phyloP scores from a whole-genome alignment of 2,888 invertebrate species.

The Limnephilus auricula region DNA sequence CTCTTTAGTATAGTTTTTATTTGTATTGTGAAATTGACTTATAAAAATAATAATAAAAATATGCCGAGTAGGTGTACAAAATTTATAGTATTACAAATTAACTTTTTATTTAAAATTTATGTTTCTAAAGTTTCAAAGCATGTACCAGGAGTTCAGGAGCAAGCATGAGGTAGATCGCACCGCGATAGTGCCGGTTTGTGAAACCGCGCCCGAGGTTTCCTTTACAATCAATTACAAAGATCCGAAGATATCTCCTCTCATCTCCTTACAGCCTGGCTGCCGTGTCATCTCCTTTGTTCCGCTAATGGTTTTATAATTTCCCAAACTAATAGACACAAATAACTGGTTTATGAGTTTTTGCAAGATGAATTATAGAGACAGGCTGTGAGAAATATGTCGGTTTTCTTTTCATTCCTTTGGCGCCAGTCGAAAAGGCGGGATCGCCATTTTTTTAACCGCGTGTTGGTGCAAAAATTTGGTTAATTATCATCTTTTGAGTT shows the following conservation, averaged over 20 bases:
- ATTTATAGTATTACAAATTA: too few relatives aligned
- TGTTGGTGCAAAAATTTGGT: slow-evolving; percentile 30
- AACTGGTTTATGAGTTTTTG: slow-evolving; percentile 63
- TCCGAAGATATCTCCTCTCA: slow-evolving; percentile 46
- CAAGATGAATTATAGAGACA: slow-evolving; percentile 62
- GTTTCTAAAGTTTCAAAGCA: neutral
- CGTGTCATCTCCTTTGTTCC: slow-evolving; percentile 61
- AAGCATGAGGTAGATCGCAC: neutral
- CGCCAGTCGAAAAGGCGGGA: slow-evolving; percentile 24
- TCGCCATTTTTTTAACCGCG: neutral
- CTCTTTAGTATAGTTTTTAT: too few relatives aligned
- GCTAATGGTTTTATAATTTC: slow-evolving; percentile 65
- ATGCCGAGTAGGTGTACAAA: neutral
- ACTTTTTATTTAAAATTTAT: too few relatives aligned
- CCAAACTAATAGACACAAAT: slow-evolving; percentile 65
- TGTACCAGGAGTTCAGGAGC: neutral
- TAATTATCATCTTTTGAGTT: slow-evolving; percentile 28
- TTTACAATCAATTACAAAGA: slow-evolving; percentile 59
- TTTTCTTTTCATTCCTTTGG: slow-evolving; percentile 32
- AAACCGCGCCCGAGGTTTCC: neutral
- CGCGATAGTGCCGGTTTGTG: neutral
- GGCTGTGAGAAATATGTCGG: slow-evolving; percentile 59
- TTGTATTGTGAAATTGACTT: too few relatives aligned
- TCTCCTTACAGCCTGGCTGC: slow-evolving; percentile 4
- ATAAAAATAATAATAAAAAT: too few relatives aligned